These are phyloP conservation scores for Channa argus DNA, from an alignment of 2,113 vertebrate genomes.

Conservation along the genomic window DNA sequence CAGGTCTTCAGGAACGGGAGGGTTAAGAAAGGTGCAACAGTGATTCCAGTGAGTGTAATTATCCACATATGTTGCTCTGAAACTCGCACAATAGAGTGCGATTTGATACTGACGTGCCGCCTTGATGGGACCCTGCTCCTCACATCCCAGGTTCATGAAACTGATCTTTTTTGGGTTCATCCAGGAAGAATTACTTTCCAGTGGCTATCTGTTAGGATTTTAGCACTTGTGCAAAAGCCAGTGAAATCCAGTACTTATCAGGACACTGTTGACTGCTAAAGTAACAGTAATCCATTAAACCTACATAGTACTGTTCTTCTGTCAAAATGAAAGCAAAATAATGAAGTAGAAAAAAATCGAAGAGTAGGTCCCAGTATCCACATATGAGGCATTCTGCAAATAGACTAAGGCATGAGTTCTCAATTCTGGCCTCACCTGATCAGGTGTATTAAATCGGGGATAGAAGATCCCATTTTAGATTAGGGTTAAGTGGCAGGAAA, in stretches of 20 bases:
- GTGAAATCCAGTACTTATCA: not conserved
- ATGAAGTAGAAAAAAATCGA: too few species aligned
- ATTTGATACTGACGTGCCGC: conserved; percentile 51
- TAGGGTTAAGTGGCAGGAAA: too few species aligned
- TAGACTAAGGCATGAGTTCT: too few species aligned
- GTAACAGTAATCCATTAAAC: not conserved
- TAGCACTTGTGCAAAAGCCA: conserved; percentile 9
- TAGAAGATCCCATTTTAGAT: too few species aligned
- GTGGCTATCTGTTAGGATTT: not conserved
- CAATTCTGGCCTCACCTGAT: too few species aligned
- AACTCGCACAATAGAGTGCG: conserved; percentile 69
- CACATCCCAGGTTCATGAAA: not conserved
- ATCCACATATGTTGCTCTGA: conserved; percentile 15
- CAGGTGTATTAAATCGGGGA: too few species aligned
- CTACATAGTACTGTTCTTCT: too few species aligned
- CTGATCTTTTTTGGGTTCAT: conserved; percentile 4
- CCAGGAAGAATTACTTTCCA: not conserved
- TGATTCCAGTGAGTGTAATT: conserved; percentile 52
- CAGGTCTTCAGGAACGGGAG: conserved; percentile 19
- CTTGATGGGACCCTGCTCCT: conserved; percentile 30
- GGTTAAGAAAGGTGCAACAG: conserved; percentile 31
- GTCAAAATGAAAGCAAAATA: too few species aligned
- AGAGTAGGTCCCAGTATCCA: too few species aligned
- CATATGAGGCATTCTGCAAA: too few species aligned
- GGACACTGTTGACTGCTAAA: not conserved